Conservation (phyloP, 2,888 invertebrate species). For the Podabrus alpinus region DNA sequence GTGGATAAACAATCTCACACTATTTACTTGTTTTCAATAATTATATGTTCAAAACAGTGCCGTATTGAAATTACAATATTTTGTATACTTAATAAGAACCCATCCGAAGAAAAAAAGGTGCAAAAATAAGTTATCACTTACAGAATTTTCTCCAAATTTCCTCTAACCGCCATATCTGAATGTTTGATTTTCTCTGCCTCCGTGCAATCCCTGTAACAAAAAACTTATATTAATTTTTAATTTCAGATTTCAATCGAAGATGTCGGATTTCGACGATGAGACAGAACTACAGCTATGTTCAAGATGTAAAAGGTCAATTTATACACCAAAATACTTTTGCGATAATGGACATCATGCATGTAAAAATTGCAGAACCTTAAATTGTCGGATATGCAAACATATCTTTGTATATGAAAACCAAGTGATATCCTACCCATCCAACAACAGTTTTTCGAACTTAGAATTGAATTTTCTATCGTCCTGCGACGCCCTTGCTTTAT, state of each 20-base stretch:
- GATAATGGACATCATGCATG: conserved; percentile 8
- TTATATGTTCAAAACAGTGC: no score
- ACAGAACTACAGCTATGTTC: background rate
- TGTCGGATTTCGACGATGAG: background rate
- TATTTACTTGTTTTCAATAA: no score
- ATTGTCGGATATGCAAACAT: conserved; percentile 14
- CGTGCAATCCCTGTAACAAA: background rate
- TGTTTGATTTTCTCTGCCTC: background rate
- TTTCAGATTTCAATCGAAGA: background rate
- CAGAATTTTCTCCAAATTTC: background rate
- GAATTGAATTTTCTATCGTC: background rate
- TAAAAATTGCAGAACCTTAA: conserved; percentile 8
- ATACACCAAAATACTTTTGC: conserved; percentile 7
- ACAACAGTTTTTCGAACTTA: background rate
- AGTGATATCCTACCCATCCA: background rate
- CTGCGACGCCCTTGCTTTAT: conserved; percentile 4
- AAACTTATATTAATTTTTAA: background rate
- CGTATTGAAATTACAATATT: no score
- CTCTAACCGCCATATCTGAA: no score
- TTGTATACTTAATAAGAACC: no score
- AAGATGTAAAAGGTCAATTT: background rate
- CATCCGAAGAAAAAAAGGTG: no score
- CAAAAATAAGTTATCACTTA: background rate
- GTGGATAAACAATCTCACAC: no score
- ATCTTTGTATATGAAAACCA: background rate